Evolutionary conservation across 2,113 vertebrate species (phyloP).

Genomic region (Spermophilus dauricus): DNA sequence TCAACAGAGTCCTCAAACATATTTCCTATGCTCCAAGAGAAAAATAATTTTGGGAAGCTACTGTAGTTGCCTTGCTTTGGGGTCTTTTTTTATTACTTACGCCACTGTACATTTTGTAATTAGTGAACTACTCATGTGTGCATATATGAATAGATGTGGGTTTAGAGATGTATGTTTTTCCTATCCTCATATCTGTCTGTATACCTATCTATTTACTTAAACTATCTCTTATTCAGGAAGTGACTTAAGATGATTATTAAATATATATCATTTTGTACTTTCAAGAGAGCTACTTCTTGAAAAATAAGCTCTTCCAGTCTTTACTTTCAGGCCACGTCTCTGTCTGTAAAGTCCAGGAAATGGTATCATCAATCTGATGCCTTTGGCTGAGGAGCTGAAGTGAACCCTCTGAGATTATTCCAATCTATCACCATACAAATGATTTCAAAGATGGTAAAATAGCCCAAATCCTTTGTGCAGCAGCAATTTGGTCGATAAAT

Average conservation of each 20-base stretch:
- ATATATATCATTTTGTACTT: conserved; percentile 38
- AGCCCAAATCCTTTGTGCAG: background rate
- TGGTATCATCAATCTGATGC: conserved; percentile 56
- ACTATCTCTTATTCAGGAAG: conserved; percentile 31
- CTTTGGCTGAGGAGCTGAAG: background rate
- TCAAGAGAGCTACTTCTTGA: conserved; percentile 39
- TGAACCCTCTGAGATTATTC: conserved; percentile 12
- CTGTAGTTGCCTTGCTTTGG: background rate
- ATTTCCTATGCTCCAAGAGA: background rate
- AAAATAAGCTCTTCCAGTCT: conserved; percentile 60
- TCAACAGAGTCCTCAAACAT: background rate
- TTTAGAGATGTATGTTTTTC: background rate
- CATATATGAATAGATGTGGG: background rate
- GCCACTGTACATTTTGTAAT: background rate
- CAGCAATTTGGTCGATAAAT: conserved; percentile 55
- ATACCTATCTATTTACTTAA: background rate
- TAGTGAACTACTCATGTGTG: background rate
- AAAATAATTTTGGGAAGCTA: background rate
- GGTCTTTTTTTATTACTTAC: conserved; percentile 26
- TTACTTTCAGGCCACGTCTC: conserved; percentile 38
- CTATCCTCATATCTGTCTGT: background rate
- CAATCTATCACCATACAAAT: conserved; percentile 55
- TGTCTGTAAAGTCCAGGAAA: conserved; percentile 50
- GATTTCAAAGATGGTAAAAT: conserved; percentile 36
- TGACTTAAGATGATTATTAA: conserved; percentile 56